Evolutionary conservation across 1,140 invertebrate genomes (phyloP).

Genomic region (Pectinophora gossypiella): DNA sequence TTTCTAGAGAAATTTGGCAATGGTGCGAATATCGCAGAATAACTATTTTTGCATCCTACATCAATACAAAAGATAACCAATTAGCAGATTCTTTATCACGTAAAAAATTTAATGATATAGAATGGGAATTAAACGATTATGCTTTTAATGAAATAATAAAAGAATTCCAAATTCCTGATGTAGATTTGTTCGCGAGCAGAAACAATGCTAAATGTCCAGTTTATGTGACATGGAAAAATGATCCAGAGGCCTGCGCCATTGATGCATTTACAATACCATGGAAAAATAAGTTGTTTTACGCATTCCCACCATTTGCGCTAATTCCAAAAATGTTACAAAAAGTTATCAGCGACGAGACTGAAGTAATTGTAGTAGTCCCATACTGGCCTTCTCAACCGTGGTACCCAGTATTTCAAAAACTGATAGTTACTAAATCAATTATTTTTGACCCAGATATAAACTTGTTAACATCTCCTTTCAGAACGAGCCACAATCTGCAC

Average conservation of each 20-base stretch:
- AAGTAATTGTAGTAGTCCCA: constrained; percentile 18
- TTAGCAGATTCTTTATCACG: constrained; percentile 3
- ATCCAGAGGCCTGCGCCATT: not conserved
- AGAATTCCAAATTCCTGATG: not conserved
- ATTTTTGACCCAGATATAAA: constrained; percentile 8
- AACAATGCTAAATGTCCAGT: constrained; percentile 4
- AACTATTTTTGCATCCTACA: constrained; percentile 6
- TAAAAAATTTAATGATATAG: not conserved
- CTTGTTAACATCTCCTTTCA: constrained; percentile 16
- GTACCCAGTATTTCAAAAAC: constrained; percentile 27
- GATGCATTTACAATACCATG: constrained; percentile 5
- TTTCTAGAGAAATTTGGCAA: constrained; percentile 7
- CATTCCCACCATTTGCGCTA: constrained; percentile 16
- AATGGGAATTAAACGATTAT: not conserved
- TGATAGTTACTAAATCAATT: constrained; percentile 1
- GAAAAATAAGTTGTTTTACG: constrained; percentile 5
- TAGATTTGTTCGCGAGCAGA: constrained; percentile 5
- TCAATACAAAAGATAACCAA: constrained; percentile 1
- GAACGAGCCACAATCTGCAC: constrained; percentile 8
- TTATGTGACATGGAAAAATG: constrained; percentile 5
- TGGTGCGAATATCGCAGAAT: constrained; percentile 6
- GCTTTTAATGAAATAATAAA: constrained; percentile 7
- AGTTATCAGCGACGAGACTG: constrained; percentile 13
- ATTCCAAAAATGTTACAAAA: constrained; percentile 4
- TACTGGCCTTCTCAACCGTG: constrained; percentile 23